These are phyloP conservation scores for Macrotrachela quadricornifera DNA, from an alignment of 1,140 invertebrate genomes.

Conservation along the genomic window DNA sequence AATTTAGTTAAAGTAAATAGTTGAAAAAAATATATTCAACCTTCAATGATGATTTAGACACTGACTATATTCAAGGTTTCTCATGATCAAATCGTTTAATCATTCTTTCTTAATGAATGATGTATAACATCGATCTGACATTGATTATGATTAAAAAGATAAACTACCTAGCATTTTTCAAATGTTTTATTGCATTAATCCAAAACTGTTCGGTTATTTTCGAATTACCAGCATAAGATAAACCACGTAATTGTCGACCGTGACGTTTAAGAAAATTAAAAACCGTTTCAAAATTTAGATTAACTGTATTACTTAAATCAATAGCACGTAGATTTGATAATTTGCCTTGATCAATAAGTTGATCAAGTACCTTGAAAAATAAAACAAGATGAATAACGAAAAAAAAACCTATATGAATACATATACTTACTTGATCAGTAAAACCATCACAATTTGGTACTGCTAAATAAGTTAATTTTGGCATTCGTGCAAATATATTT, in stretches of 20 bases:
- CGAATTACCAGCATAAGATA: slow-evolving; percentile 76
- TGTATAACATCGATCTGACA: too few species aligned
- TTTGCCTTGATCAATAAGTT: slow-evolving; percentile 68
- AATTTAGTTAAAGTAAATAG: too few species aligned
- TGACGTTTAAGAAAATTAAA: slow-evolving; percentile 68
- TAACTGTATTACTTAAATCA: slow-evolving; percentile 81
- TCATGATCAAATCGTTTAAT: too few species aligned
- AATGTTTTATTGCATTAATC: slow-evolving; percentile 64
- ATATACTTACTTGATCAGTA: slow-evolving; percentile 62
- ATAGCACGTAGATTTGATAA: slow-evolving; percentile 59
- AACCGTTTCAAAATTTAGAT: slow-evolving; percentile 70
- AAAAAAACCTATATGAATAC: neutral
- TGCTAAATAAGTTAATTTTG: slow-evolving; percentile 62
- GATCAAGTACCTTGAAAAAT: slow-evolving; percentile 46
- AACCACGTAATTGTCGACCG: slow-evolving; percentile 61
- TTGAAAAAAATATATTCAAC: too few species aligned
- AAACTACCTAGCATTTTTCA: slow-evolving; percentile 62
- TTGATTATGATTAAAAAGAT: too few species aligned
- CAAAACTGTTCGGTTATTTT: slow-evolving; percentile 92
- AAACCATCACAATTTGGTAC: slow-evolving; percentile 91
- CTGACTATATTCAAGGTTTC: too few species aligned
- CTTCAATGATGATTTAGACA: too few species aligned
- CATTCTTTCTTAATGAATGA: too few species aligned
- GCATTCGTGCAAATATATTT: slow-evolving; percentile 67
- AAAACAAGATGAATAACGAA: too few species aligned